A percentile compares a stretch with the other conserved stretches of the same genome.
Evolutionary conservation across 2,113 vertebrate genomes (phyloP).

Genomic region (Neotoma lepida): DNA sequence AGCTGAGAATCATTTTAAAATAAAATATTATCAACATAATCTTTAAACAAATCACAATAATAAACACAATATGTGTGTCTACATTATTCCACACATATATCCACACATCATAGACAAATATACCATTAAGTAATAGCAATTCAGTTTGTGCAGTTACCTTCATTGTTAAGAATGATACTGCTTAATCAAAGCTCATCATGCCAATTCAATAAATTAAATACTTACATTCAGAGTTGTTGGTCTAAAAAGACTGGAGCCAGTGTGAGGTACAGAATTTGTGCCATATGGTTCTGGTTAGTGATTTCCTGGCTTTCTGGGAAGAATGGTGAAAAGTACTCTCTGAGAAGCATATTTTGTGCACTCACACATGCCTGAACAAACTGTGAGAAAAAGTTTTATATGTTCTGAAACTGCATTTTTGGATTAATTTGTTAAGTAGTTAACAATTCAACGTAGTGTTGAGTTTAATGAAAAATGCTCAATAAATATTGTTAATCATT

Average conservation of each 20-base stretch:
- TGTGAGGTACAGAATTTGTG: background rate
- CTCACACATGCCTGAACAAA: background rate
- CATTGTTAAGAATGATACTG: background rate
- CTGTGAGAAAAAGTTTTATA: background rate
- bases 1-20: background rate
- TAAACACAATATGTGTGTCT: background rate
- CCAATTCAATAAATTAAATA: background rate
- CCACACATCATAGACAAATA: background rate
- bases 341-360: background rate
- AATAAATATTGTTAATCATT: background rate
- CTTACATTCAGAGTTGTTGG: background rate
- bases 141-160: background rate
- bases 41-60: background rate
- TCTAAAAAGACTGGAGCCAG: background rate
- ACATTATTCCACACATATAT: background rate
- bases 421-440: background rate
- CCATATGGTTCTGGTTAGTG: background rate
- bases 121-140: background rate
- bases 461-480: background rate
- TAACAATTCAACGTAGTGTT: background rate
- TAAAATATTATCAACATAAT: background rate
- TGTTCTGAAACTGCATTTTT: background rate
- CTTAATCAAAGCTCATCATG: background rate
- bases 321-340: background rate
- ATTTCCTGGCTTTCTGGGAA: background rate